Evolutionary conservation across 2,888 invertebrate species (phyloP).

Genomic region (Nymphalis urticae): DNA sequence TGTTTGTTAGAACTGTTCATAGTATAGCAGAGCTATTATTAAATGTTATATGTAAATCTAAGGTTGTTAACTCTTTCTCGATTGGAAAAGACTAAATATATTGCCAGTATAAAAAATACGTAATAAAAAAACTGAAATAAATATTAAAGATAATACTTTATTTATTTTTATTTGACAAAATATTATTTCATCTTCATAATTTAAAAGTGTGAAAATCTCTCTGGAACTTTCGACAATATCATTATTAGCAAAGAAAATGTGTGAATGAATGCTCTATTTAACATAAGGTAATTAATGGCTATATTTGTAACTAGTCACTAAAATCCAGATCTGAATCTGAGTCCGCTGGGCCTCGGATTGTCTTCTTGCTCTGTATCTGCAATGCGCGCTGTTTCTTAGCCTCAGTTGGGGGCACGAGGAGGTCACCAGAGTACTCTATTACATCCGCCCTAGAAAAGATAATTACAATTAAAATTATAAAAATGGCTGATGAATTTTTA

Average conservation of each 20-base stretch:
- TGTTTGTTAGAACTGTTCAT: no score
- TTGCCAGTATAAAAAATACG: no score
- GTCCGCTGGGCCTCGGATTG: constrained; percentile 72
- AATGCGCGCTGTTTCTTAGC: constrained; percentile 68
- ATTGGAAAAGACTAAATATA: no score
- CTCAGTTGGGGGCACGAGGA: constrained; percentile 83
- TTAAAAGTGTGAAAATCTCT: background rate
- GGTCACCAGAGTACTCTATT: constrained; percentile 86
- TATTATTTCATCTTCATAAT: background rate
- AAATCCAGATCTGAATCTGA: constrained; percentile 80
- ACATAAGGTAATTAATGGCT: no score
- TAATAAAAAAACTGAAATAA: no score
- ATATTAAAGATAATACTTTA: background rate
- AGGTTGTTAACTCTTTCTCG: no score
- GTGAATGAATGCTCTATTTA: background rate
- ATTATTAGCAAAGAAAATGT: background rate
- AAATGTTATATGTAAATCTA: no score
- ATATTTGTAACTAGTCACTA: constrained; percentile 64
- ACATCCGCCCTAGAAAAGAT: constrained; percentile 72
- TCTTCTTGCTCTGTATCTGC: constrained; percentile 76
- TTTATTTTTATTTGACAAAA: background rate
- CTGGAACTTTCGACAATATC: background rate
- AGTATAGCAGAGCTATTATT: no score
- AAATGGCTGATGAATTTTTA: no score
- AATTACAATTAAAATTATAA: background rate